phyloP scores from a whole-genome alignment of 2,113 vertebrate genomes.

The Oreocharis arfaki region DNA sequence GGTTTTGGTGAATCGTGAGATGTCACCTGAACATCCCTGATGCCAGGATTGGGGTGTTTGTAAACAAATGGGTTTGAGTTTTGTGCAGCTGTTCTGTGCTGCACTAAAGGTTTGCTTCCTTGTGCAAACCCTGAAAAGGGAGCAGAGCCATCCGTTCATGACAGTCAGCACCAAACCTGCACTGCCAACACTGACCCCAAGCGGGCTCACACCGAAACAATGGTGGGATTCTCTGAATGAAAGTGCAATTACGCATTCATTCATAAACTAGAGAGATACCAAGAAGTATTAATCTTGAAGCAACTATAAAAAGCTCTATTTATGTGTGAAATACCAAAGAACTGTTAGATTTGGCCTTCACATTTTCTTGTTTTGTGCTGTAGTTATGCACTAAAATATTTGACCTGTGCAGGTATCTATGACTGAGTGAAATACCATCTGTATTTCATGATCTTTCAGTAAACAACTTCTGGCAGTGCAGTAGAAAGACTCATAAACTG shows the following conservation, averaged over 20 bases:
- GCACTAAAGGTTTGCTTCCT: too few relatives aligned
- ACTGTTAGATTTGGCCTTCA: background rate
- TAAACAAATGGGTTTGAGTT: background rate
- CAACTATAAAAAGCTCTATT: background rate
- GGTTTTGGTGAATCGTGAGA: background rate
- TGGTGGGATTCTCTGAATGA: background rate
- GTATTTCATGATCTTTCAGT: conserved; percentile 29
- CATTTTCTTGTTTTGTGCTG: background rate
- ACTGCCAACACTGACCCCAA: background rate
- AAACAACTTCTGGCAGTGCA: conserved; percentile 46
- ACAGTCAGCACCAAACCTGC: background rate
- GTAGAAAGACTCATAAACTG: conserved; percentile 49
- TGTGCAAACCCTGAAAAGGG: background rate
- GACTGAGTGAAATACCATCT: conserved; percentile 29
- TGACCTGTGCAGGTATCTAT: background rate
- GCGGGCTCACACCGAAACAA: background rate
- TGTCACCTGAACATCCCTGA: background rate
- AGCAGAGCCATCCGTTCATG: background rate
- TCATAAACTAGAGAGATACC: background rate
- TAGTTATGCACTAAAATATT: background rate
- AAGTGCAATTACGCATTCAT: background rate
- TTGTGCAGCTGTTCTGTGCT: background rate
- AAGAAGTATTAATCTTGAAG: background rate
- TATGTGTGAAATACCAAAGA: background rate
- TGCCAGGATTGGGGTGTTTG: rapidly evolving